Evolutionary conservation across 2,888 invertebrate genomes (phyloP), one percentile per base, ranked within the genome.

Genomic region (Microctonus brassicae): DNA sequence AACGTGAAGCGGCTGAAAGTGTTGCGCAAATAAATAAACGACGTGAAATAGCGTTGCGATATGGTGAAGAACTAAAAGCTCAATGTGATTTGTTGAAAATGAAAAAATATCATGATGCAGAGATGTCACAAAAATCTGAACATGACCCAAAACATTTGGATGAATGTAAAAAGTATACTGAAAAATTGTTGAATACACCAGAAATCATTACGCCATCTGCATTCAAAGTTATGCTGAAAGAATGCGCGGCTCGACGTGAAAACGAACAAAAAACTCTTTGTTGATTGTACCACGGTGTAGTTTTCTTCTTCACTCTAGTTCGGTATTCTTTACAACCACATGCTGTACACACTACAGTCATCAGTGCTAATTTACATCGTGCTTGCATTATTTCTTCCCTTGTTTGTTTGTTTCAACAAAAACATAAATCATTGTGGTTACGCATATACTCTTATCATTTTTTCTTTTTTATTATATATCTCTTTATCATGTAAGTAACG

Each of bases 151-250:
- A 75, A 53, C 66, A 73, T 4, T 75, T 77, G 26, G 77, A 77
- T n/a, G 82, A 82, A 67, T 75, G 77, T 66, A 65, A 75, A 66
- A 78, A 73, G 57, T 73, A 80, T 58, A 74, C 75, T 22, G 75
- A 80, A n/a, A 77, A 80, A 60, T 67, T 82, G 39, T 42, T 80
- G 64, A 73, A 76, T n/a, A 78, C 80, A 69, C 80, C 82, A 34
- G 80, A 82, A 66, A 76, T 76, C 65, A 73, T 81, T 66, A 77
- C 74, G 65, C 79, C 81, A n/a, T 81, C 80, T 70, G 81, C 83
- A 42, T 82, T 83, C 72, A 79, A 79, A 73, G 67, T 72, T 24
- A 68, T 80, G 64, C 62, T 83, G 60, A 79, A 78, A 62, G 77
- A 82, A 70, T 79, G 77, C 72, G 76, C 74, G 4, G 73, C 73